Evolutionary conservation across 2,113 vertebrate genomes (phyloP).

Genomic region (Crotalus helleri): DNA sequence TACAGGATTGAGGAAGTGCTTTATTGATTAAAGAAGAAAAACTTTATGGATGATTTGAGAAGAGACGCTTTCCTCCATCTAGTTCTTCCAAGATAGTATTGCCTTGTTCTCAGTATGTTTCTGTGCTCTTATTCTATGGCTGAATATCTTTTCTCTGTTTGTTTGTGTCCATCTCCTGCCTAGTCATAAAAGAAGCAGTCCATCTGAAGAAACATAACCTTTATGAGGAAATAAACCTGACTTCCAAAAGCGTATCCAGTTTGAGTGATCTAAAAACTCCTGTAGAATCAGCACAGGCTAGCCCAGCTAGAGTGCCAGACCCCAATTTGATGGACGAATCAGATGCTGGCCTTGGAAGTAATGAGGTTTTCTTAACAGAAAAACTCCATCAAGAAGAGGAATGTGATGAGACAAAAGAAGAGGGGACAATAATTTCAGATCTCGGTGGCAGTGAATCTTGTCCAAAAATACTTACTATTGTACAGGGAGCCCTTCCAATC

Average conservation of each 20-base stretch:
- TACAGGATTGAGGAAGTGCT: not conserved
- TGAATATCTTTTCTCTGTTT: constrained; percentile 20
- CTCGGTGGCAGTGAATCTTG: not conserved
- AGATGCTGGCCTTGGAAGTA: constrained; percentile 30
- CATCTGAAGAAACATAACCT: constrained; percentile 87
- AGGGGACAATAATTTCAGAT: not conserved
- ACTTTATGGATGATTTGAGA: not conserved
- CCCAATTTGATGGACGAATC: constrained; percentile 39
- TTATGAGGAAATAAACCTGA: constrained; percentile 76
- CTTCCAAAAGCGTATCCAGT: constrained; percentile 80
- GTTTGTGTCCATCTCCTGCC: not conserved
- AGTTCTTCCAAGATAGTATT: not conserved
- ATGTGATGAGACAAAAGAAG: constrained; percentile 3
- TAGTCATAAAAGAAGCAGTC: constrained; percentile 90
- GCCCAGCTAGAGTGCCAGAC: constrained; percentile 62
- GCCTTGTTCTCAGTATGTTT: too few relatives aligned
- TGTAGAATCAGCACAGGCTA: constrained; percentile 71
- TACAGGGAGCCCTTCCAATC: not conserved
- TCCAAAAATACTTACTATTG: not conserved
- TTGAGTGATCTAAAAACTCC: constrained; percentile 74
- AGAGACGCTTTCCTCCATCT: not conserved
- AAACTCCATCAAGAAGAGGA: constrained; percentile 37
- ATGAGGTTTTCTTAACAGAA: constrained; percentile 46
- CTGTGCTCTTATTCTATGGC: not conserved
- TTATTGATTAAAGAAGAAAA: not conserved